Evolutionary conservation across 2,113 vertebrate species (phyloP).

Genomic region (Takifugu flavidus): DNA sequence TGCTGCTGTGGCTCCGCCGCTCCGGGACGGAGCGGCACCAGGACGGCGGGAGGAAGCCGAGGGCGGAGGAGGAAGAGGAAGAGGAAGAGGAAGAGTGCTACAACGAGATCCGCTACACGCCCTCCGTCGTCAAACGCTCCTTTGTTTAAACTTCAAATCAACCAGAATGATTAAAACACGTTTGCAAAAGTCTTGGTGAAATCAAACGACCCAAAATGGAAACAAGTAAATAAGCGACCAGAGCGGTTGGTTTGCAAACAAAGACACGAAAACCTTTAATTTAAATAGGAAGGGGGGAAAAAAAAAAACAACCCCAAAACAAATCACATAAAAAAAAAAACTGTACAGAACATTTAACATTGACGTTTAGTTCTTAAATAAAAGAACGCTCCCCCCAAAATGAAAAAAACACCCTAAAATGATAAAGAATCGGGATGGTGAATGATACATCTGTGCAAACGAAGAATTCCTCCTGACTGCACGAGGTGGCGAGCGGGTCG

Average conservation of each 20-base stretch:
- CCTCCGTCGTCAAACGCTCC: constrained; percentile 70
- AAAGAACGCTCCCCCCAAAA: constrained; percentile 55
- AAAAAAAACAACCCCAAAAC: constrained; percentile 11
- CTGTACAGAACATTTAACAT: constrained; percentile 79
- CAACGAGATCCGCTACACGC: constrained; percentile 71
- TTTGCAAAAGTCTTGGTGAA: too few relatives aligned
- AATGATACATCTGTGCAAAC: constrained; percentile 77
- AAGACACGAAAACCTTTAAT: constrained; percentile 81
- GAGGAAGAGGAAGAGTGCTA: constrained; percentile 64
- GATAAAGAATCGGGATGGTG: constrained; percentile 64
- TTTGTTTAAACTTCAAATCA: constrained; percentile 66
- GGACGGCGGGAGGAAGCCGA: constrained; percentile 31
- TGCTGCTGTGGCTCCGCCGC: constrained; percentile 76
- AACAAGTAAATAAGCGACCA: constrained; percentile 18
- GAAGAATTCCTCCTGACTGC: constrained; percentile 67
- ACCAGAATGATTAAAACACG: not conserved
- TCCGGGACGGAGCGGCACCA: constrained; percentile 54
- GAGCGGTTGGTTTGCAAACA: constrained; percentile 61
- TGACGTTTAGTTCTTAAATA: constrained; percentile 77
- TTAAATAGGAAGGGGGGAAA: constrained; percentile 68
- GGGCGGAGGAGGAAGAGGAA: constrained; percentile 44
- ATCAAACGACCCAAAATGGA: not conserved
- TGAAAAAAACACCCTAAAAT: constrained; percentile 49
- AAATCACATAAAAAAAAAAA: constrained; percentile 73
- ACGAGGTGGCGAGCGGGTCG: constrained; percentile 47